Conservation (phyloP, 2,888 invertebrate species). For the Anodontia alba region DNA sequence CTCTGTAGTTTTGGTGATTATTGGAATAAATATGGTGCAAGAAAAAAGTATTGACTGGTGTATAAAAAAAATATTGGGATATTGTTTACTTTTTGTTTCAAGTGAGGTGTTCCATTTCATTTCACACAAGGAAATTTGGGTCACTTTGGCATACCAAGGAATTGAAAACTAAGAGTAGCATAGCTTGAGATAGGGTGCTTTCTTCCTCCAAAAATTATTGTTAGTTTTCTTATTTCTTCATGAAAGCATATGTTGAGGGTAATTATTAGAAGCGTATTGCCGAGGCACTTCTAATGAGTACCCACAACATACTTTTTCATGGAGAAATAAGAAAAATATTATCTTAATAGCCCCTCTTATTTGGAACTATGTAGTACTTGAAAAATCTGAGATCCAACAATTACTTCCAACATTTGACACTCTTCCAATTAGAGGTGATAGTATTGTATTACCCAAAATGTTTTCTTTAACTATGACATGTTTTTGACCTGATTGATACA, state of each 20-base stretch:
- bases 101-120: constrained; percentile 10
- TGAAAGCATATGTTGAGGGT: too few relatives aligned
- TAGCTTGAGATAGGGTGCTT: too few relatives aligned
- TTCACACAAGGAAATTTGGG: neutral
- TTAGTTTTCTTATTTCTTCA: too few relatives aligned
- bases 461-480: neutral
- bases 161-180: neutral
- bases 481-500: neutral
- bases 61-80: neutral
- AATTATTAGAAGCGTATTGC: too few relatives aligned
- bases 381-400: neutral
- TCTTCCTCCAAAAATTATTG: too few relatives aligned
- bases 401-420: neutral
- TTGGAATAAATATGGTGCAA: too few relatives aligned
- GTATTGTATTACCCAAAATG: neutral
- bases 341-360: too few relatives aligned
- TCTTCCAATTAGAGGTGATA: neutral
- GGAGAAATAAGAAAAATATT: too few relatives aligned
- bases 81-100: neutral
- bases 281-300: too few relatives aligned
- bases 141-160: neutral
- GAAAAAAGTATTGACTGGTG: constrained; percentile 1
- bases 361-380: neutral
- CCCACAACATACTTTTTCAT: too few relatives aligned
- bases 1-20: too few relatives aligned